These are phyloP conservation scores for Rotaria macrura DNA, from an alignment of 2,888 invertebrate species.

Conservation along the genomic window DNA sequence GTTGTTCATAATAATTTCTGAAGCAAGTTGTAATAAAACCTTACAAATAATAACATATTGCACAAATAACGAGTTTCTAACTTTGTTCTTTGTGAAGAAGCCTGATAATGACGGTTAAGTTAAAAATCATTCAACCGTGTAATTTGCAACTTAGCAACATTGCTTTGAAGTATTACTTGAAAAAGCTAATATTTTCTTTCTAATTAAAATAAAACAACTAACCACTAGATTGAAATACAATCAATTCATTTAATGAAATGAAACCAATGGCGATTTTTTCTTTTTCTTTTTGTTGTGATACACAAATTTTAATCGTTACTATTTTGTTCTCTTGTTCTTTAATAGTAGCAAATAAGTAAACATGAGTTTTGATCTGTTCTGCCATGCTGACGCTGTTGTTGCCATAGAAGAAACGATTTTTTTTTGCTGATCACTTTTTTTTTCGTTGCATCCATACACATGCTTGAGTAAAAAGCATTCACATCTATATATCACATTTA, in stretches of 20 bases:
- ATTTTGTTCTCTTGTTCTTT: background rate
- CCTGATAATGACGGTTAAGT: background rate
- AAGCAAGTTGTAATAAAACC: background rate
- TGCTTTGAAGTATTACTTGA: background rate
- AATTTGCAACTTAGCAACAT: constrained; percentile 1
- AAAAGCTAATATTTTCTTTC: background rate
- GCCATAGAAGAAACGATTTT: background rate
- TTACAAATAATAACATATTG: background rate
- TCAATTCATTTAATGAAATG: background rate
- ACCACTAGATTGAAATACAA: background rate
- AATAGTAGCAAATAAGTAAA: background rate
- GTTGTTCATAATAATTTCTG: background rate
- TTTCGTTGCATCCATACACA: background rate
- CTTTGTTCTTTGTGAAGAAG: background rate
- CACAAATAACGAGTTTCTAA: background rate
- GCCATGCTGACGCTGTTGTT: background rate
- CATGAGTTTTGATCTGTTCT: background rate
- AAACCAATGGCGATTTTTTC: background rate
- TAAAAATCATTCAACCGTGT: background rate
- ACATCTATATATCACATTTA: background rate
- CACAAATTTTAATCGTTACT: background rate
- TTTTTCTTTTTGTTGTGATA: background rate
- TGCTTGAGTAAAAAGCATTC: background rate
- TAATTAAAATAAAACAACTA: background rate
- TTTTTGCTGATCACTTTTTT: background rate